Evolutionary conservation across 2,113 vertebrate genomes (phyloP), one percentile per base, ranked within the genome.

Genomic region (Anolis sagrei): DNA sequence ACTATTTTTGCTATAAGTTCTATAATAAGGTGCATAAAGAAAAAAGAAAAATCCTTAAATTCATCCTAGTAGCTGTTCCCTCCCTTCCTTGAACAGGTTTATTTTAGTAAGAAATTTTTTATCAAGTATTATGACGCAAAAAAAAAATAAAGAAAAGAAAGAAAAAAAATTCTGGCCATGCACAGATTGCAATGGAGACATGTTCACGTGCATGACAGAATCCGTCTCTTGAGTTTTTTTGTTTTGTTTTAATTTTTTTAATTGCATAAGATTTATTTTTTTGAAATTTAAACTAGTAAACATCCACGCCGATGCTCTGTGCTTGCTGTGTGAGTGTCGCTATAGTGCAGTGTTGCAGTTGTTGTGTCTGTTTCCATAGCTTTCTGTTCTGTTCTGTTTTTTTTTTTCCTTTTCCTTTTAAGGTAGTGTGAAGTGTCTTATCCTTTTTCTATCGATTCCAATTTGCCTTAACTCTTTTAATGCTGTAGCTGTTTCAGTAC

Each of bases 91-190:
- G 92, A 96, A 97, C 97, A 97, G 95, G 97, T 98, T 98, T 99
- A 99, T 99, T 99, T 99, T 99, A 97, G 97, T 99, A 98, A 97
- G 93, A 93, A 97, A 96, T 97, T 98, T 99, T 99, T 98, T 98
- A 98, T 96, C 95, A 96, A 97, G 96, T 96, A 95, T 97, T 95
- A 82, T 88, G 94, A 97, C 93, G 95, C 96, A 97, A 97, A 96
- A 96, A 98, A 96, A 89, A 74, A 89, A n/a, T n/a, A n/a, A n/a
- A n/a, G n/a, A n/a, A n/a, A n/a, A n/a, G 90, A 95, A 95, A 80
- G 92, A 95, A 93, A 94, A 66, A 49, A 44, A 95, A 95, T 95
- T 97, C 96, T 97, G 96, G 93, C 91, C 96, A 94, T 96, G 96
- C 96, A 97, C 95, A 96, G 95, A 95, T 95, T 96, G 96, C 96